Conservation (phyloP, 2,113 vertebrate genomes). For the zebrafish (Danio rerio) region GRCz12tu NC_133178.1:27321501-27322000, state of each 20-base stretch:
- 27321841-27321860: conserved; percentile 37
- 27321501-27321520: neutral
- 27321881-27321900: conserved; percentile 3
- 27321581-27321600: conserved; percentile 21
- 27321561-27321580: neutral
- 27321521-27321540: conserved; percentile 15
- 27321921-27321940: neutral
- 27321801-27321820: conserved; percentile 36
- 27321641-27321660: conserved; percentile 36
- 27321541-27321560: neutral
- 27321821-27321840: conserved; percentile 35
- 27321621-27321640: conserved; percentile 32
- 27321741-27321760: neutral
- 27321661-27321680: conserved; percentile 24
- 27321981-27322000: conserved; percentile 33
- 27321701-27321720: conserved; percentile 42
- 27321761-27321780: neutral
- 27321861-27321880: conserved; percentile 11
- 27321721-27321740: conserved; percentile 37
- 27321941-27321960: conserved; percentile 50
- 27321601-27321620: conserved; percentile 16
- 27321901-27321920: neutral
- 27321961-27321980: conserved; percentile 5
- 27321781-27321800: conserved; percentile 17
- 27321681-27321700: conserved; percentile 44